A percentile compares a stretch with the other conserved stretches of the same genome.
Evolutionary conservation across 2,113 vertebrate genomes (phyloP).

Genomic region (Pluvianellus socialis): DNA sequence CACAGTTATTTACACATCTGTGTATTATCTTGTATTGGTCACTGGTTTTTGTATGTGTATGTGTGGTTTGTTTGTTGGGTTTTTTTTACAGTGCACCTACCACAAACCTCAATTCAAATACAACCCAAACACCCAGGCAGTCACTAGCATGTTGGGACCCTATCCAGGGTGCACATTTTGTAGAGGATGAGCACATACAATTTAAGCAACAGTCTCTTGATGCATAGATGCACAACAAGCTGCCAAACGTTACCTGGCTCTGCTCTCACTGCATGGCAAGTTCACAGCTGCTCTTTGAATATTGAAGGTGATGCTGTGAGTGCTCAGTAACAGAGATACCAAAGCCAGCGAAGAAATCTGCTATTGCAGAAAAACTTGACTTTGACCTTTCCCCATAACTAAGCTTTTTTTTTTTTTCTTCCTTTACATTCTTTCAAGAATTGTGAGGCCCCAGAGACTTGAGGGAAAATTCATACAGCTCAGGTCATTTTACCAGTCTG

Average conservation of each 20-base stretch:
- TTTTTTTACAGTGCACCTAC: not conserved
- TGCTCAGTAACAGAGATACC: not conserved
- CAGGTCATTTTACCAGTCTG: conserved; percentile 42
- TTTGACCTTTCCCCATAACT: conserved; percentile 28
- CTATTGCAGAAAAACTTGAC: not conserved
- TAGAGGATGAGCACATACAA: not conserved
- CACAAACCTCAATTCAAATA: conserved; percentile 19
- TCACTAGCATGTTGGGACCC: not conserved
- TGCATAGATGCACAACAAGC: not conserved
- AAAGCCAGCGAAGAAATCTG: not conserved
- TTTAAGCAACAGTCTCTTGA: not conserved
- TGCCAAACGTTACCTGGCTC: not conserved
- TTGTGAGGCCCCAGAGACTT: conserved; percentile 34
- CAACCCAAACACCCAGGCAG: not conserved
- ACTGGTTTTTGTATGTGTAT: not conserved
- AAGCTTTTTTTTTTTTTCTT: not conserved
- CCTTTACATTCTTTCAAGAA: conserved; percentile 40
- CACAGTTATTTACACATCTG: conserved; percentile 13
- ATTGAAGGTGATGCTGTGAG: not conserved
- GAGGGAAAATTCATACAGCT: conserved; percentile 35
- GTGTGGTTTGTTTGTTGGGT: not conserved
- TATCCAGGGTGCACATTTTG: not conserved
- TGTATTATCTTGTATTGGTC: conserved; percentile 17
- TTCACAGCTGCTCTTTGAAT: not conserved
- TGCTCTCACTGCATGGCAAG: not conserved